Percentiles rank a stretch among this genome's conserved stretches.
phyloP scores from a whole-genome alignment of 2,888 invertebrate genomes.

The Drosophila histrio region DNA sequence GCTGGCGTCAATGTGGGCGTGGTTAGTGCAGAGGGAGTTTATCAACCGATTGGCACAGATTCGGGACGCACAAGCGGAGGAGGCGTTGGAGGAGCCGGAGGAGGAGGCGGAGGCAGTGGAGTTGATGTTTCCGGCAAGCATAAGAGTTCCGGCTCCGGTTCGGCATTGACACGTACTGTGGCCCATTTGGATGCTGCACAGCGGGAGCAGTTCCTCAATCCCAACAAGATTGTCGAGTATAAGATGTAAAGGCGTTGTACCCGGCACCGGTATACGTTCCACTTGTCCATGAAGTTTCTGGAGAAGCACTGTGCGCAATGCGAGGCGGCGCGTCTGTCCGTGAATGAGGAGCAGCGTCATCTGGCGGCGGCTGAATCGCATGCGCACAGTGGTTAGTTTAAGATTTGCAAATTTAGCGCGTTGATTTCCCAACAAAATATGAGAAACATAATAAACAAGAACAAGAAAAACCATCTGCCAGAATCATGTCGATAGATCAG shows the following conservation, averaged over 20 bases:
- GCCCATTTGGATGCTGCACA: conserved; percentile 83
- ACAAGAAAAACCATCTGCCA: conserved; percentile 4
- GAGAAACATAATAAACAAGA: too few relatives aligned
- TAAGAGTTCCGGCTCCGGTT: conserved; percentile 64
- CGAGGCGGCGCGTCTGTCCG: conserved; percentile 70
- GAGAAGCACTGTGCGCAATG: conserved; percentile 81
- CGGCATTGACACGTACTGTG: conserved; percentile 82
- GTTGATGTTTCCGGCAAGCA: conserved; percentile 49
- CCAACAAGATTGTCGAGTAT: conserved; percentile 84
- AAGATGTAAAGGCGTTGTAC: conserved; percentile 84
- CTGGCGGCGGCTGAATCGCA: conserved; percentile 46
- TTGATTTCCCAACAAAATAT: conserved; percentile 33
- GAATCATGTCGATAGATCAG: conserved; percentile 29
- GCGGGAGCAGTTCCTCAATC: conserved; percentile 84
- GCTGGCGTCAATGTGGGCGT: conserved; percentile 82
- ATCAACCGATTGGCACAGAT: conserved; percentile 75
- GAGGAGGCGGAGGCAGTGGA: conserved; percentile 18
- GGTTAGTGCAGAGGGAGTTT: conserved; percentile 80
- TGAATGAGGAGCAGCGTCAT: conserved; percentile 66
- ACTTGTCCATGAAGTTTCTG: conserved; percentile 83
- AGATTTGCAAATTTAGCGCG: conserved; percentile 47
- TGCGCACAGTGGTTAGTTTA: conserved; percentile 73
- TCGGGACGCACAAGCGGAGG: conserved; percentile 59
- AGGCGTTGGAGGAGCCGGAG: conserved; percentile 36
- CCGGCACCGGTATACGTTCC: conserved; percentile 84